Conservation (phyloP, 2,113 vertebrate species). For the Indicator maculatus region DNA sequence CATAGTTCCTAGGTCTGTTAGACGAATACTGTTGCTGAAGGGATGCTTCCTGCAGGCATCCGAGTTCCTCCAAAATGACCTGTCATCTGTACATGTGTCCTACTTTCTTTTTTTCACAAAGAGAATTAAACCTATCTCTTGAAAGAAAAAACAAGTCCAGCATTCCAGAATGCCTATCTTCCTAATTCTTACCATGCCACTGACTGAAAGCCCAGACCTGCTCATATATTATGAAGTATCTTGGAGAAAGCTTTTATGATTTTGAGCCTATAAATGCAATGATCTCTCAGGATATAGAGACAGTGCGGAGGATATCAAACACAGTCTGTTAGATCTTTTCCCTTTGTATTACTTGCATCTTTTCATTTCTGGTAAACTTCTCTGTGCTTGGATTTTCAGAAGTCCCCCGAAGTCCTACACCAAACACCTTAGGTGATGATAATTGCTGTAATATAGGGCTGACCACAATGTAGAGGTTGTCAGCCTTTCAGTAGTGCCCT, state of each 20-base stretch:
- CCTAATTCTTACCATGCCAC: slow-evolving; percentile 17
- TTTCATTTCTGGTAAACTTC: neutral
- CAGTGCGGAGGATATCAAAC: neutral
- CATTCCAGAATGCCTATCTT: neutral
- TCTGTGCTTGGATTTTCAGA: neutral
- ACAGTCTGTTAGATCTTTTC: neutral
- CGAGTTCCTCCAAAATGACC: neutral
- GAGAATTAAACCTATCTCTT: neutral
- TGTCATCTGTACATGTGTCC: neutral
- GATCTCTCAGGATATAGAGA: neutral
- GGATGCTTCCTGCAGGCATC: neutral
- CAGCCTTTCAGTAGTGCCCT: neutral
- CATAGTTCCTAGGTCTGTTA: neutral
- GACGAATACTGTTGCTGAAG: neutral
- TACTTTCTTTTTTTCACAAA: neutral
- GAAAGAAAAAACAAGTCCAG: neutral
- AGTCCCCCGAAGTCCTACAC: neutral
- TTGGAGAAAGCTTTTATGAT: slow-evolving; percentile 7
- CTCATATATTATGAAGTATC: slow-evolving; percentile 42
- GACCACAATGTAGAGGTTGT: neutral
- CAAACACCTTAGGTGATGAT: neutral
- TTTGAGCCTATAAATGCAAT: neutral
- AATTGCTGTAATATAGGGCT: neutral
- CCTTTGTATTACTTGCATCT: neutral
- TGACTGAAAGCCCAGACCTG: slow-evolving; percentile 36